phyloP scores from a whole-genome alignment of 2,113 vertebrate species.

The Prinia subflava region DNA sequence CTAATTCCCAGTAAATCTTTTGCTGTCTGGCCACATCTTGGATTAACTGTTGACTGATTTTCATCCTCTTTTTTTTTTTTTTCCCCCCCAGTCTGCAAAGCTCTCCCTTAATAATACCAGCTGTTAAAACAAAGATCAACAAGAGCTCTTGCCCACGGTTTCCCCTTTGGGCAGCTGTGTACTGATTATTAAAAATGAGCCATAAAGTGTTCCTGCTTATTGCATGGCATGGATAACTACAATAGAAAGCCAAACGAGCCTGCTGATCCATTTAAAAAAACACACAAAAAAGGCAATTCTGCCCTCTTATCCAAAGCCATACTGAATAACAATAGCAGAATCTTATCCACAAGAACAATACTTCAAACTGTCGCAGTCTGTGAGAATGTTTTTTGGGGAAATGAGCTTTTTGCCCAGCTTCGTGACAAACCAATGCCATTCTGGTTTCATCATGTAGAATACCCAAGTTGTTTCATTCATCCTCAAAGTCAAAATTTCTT shows the following conservation, averaged over 20 bases:
- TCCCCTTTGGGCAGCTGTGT: slow-evolving; percentile 21
- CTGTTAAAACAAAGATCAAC: slow-evolving; percentile 56
- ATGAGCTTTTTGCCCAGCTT: neutral
- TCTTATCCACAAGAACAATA: neutral
- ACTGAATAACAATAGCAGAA: neutral
- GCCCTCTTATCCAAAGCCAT: neutral
- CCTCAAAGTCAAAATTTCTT: neutral
- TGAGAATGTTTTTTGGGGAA: neutral
- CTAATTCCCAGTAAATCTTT: slow-evolving; percentile 39
- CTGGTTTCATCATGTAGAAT: neutral
- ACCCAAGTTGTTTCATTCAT: neutral
- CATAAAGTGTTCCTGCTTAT: neutral
- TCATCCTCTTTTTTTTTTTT: neutral
- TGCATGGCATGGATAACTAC: neutral
- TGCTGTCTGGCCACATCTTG: slow-evolving; percentile 1
- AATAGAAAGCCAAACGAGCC: neutral
- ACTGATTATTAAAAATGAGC: slow-evolving; percentile 52
- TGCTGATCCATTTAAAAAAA: neutral
- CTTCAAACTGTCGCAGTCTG: neutral
- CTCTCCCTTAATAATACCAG: slow-evolving; percentile 40
- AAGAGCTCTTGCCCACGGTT: neutral
- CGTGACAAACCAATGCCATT: neutral
- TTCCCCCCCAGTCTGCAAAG: neutral
- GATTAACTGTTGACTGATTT: slow-evolving; percentile 42
- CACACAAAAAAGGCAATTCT: neutral